Base-by-base conservation (phyloP, 2,888 invertebrate genomes). In the Mythimna ferrago region DNA sequence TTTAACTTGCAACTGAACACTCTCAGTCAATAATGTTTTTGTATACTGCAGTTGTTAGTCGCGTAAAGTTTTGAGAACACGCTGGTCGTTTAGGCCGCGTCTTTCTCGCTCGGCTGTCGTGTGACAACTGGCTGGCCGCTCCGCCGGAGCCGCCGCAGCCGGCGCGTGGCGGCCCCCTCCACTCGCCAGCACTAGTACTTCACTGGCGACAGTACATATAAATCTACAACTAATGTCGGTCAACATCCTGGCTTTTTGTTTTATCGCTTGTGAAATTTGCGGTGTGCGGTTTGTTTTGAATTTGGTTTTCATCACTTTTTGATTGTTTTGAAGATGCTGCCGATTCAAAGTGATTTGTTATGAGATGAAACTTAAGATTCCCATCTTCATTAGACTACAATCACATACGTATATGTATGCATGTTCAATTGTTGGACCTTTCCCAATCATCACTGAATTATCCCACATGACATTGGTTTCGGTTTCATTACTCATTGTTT, bases 11-110 rank as follows among this genome's bases (percentile, higher is more conserved):
- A 94, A 94, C 92, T 93, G 84, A 92, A 94, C 95, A 95, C 94
- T 95, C 91, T 94, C 93, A 92, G 92, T 89, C 88, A 90, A 75
- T 75, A 89, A 86, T 90, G 87, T 88, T 89, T 83, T 86, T 87
- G 71, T 88, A 87, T 91, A 92, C 94, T 94, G 93, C 94, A 93
- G 92, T 91, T 93, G 92, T 94, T 92, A 93, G 93, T 95, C 94
- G 95, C 95, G 95, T 93, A 92, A 95, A 95, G 93, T 95, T 95
- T 92, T 86, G 95, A 94, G 96, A 96, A 96, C 96, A 95, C 96
- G 93, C 93, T 83, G 93, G 91, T 91, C 92, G 89, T 67, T 82
- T 73, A 84, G 93, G 91, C 93, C 93, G 95, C 96, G 96, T 96
- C 96, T 96, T 96, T 96, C 96, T 94, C 96, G 83, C 72, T 80